A percentile compares a stretch with the other conserved stretches of the same genome.
phyloP scores from a whole-genome alignment of 2,113 vertebrate species.

The Neodontobutis hainanensis region DNA sequence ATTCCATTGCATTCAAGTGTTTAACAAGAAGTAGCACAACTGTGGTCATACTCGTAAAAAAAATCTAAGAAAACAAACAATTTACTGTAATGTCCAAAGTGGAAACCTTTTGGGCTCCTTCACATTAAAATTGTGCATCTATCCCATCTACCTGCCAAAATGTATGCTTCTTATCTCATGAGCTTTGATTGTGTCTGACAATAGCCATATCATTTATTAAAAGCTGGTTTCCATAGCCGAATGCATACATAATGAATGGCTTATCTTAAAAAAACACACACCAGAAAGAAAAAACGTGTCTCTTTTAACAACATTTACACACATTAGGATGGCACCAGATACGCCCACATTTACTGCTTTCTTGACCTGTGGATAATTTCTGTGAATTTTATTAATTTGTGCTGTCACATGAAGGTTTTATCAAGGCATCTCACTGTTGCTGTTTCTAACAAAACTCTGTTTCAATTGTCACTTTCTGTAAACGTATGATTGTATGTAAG shows the following conservation, averaged over 20 bases:
- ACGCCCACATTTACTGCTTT: constrained; percentile 43
- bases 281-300: constrained; percentile 8
- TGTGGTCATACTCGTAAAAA: too few species aligned
- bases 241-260: constrained; percentile 52
- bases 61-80: too few species aligned
- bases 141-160: not conserved
- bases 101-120: not conserved
- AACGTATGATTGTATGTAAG: constrained; percentile 19
- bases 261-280: constrained; percentile 38
- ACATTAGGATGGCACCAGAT: constrained; percentile 30
- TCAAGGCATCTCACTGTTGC: constrained; percentile 26
- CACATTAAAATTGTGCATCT: not conserved
- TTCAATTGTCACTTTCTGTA: constrained; percentile 16
- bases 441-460: constrained; percentile 18
- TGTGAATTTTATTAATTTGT: constrained; percentile 63
- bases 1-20: too few species aligned
- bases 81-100: too few species aligned
- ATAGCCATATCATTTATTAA: constrained; percentile 43
- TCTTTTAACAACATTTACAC: constrained; percentile 50
- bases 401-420: constrained; percentile 64
- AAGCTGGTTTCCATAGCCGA: constrained; percentile 41
- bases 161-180: constrained; percentile 14
- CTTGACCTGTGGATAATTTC: constrained; percentile 58
- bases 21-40: too few species aligned
- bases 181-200: constrained; percentile 12